Evolutionary conservation across 2,113 vertebrate genomes (phyloP), one percentile per base, ranked within the genome.

Genomic region (Colaptes auratus): DNA sequence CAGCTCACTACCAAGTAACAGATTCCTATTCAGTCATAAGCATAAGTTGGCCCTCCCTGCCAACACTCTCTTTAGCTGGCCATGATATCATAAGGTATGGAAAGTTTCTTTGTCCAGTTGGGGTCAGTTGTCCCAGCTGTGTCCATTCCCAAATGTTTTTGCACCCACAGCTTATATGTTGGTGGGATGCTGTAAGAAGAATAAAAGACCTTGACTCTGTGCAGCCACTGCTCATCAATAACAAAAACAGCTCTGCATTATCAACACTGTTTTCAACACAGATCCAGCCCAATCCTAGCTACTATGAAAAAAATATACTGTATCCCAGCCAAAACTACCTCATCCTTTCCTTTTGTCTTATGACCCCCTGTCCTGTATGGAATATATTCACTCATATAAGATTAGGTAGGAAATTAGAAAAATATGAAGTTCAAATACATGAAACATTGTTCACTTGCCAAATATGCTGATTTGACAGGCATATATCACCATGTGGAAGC

Each of bases 1-100:
- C 7, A 39, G 15, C 10, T 65, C 33, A 52, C 17, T 5, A 53
- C 7, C 17, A 56, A 42, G 3, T 0, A 0, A 69, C 4, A 1
- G 0, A 59, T 10, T 5, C 5, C 31, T 36, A 64, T 6, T 6
- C 44, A 72, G 28, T 39, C 19, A 14, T 0, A 1, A 77, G 13
- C 20, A 65, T 39, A 39, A 39, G 39, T 9, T 4, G 6, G 3
- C 2, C 4, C 48, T 6, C 15, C 5, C 9, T 7, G 1, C 8
- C 31, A 65, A 46, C 1, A 4, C 82, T 39, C 35, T 66, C 9
- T 24, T 8, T 19, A 56, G 25, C 21, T 83, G 11, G 61, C 3
- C 28, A 42, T 55, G 24, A 46, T 1, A 2, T 10, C 36, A 3
- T 30, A 16, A 9, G 9, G 4, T 33, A 42, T 35, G 9, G 12